Evolutionary conservation across 2,113 vertebrate species (phyloP).

Genomic region (Dunckerocampus dactyliophorus): DNA sequence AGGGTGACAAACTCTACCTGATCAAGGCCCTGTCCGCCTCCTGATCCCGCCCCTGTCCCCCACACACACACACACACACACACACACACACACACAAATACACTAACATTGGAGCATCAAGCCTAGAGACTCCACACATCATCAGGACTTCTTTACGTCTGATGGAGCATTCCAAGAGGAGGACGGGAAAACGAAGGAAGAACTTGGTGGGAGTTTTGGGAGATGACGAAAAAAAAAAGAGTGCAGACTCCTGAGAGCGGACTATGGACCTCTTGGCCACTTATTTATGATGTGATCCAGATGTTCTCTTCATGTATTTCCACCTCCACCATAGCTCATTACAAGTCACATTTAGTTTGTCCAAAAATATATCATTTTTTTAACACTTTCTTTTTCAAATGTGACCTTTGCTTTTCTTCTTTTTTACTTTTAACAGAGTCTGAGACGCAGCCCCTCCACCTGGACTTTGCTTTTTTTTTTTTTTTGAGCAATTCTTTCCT

Average conservation of each 20-base stretch:
- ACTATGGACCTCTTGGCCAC: slow-evolving; percentile 62
- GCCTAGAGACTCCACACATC: slow-evolving; percentile 60
- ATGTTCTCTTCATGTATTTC: slow-evolving; percentile 72
- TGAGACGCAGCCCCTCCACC: slow-evolving; percentile 29
- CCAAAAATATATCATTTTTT: slow-evolving; percentile 71
- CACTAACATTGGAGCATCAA: slow-evolving; percentile 36
- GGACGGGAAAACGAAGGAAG: slow-evolving; percentile 36
- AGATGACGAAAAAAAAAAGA: slow-evolving; percentile 32
- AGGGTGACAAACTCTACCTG: slow-evolving; percentile 90
- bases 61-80: slow-evolving; percentile 11
- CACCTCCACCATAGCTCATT: slow-evolving; percentile 66
- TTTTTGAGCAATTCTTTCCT: slow-evolving; percentile 35
- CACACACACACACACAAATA: slow-evolving; percentile 6
- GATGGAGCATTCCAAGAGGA: slow-evolving; percentile 72
- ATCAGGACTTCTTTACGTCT: slow-evolving; percentile 55
- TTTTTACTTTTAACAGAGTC: slow-evolving; percentile 36
- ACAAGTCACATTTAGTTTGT: slow-evolving; percentile 61
- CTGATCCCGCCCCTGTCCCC: slow-evolving; percentile 63
- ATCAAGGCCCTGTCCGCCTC: slow-evolving; percentile 81
- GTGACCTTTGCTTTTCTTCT: slow-evolving; percentile 43
- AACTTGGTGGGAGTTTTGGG: slow-evolving; percentile 17
- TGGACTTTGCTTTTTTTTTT: slow-evolving; percentile 28
- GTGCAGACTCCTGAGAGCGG: slow-evolving; percentile 57
- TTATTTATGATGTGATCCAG: slow-evolving; percentile 66
- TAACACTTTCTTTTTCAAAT: slow-evolving; percentile 63